Conservation (phyloP, 2,797 vertebrate genomes). For the Chloroceryle amazona region DNA sequence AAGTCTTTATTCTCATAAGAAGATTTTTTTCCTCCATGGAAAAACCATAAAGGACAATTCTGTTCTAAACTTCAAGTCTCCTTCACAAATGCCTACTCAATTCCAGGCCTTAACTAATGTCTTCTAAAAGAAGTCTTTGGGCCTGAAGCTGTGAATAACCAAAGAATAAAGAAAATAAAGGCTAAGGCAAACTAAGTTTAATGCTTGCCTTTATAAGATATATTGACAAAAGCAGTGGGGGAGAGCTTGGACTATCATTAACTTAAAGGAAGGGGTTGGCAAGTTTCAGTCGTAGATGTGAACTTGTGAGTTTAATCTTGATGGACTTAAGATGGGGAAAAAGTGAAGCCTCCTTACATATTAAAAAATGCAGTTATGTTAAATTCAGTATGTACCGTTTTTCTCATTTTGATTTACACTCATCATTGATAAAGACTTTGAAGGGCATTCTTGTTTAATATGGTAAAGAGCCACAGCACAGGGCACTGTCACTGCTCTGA, state of each 20-base stretch:
- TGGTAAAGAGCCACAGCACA: constrained; percentile 71
- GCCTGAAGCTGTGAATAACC: constrained; percentile 66
- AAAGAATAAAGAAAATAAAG: constrained; percentile 13
- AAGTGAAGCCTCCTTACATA: constrained; percentile 82
- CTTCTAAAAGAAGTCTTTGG: constrained; percentile 81
- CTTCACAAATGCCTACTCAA: constrained; percentile 86
- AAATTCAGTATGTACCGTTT: constrained; percentile 74
- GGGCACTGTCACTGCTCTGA: constrained; percentile 68
- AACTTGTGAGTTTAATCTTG: constrained; percentile 81
- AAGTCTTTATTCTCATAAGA: constrained; percentile 85
- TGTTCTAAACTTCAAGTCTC: constrained; percentile 82
- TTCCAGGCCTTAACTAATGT: constrained; percentile 83
- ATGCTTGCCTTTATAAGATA: constrained; percentile 80
- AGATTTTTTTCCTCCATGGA: constrained; percentile 82
- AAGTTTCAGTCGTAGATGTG: constrained; percentile 77
- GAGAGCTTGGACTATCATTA: constrained; percentile 78
- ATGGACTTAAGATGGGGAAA: constrained; percentile 75
- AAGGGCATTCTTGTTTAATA: constrained; percentile 77
- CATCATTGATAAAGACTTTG: constrained; percentile 68
- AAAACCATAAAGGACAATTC: constrained; percentile 85
- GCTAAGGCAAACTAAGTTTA: constrained; percentile 78
- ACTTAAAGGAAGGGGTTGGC: constrained; percentile 75
- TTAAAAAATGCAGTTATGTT: constrained; percentile 82
- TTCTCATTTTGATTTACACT: constrained; percentile 79
- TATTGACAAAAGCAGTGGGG: constrained; percentile 80